Base-by-base conservation (phyloP, 1,140 invertebrate genomes). In the Drosophila sturtevanti region DNA sequence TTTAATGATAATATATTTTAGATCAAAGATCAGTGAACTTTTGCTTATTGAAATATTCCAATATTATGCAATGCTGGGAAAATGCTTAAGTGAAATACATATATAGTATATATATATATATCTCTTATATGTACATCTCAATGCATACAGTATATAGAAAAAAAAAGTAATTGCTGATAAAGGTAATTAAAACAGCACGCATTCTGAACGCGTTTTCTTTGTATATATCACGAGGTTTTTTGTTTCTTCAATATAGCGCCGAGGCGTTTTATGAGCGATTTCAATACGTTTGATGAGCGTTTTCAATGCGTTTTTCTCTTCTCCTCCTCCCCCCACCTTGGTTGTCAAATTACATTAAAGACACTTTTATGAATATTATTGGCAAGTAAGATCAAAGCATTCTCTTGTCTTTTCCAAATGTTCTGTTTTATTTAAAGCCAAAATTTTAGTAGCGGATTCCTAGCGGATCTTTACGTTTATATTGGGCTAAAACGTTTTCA, bases 131-230 rank as follows among this genome's bases (percentile, higher is more conserved):
- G 5, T 21, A 38, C n/a, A n/a, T n/a, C n/a, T n/a, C n/a, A n/a
- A n/a, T n/a, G n/a, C n/a, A n/a, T n/a, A n/a, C 14, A 12, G 1
- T 38, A 38, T 38, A 38, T 38, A n/a, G 37, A 48, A 31, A 31
- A 0, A 6, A 31, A 31, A 6, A 48, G 9, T 21, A 21, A 48
- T 48, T 21, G 16, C 41, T 48, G 18, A 48, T 21, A 48, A 48
- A 75, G 64, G 51, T 75, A 75, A 75, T 75, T 75, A 52, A 75
- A 62, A 56, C 56, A 51, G 48, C 72, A 75, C 56, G 78, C 72
- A 67, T 72, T 14, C 61, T 51, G 69, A 24, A 56, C 31, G 60
- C n/a, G 34, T 31, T 31, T 31, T 31, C 27, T 31, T 31, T 31
- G 27, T 6, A 3, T 31, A 6, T 6, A 31, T 31, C 27, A 31